phyloP scores from a whole-genome alignment of 2,888 invertebrate species.

The Scaptomyza parva region DNA sequence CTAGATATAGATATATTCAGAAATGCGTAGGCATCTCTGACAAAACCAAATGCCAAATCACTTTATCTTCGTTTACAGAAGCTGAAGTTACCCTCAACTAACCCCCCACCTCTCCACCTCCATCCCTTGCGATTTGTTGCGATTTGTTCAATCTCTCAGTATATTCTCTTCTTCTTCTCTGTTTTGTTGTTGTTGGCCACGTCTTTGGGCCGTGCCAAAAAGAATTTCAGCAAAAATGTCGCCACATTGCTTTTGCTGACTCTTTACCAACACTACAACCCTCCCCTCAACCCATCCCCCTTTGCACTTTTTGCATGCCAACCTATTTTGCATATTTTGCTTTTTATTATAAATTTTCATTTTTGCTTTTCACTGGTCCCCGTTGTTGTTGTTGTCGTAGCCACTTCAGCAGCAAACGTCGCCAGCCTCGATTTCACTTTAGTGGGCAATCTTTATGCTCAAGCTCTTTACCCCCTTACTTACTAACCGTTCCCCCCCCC shows the following conservation, averaged over 20 bases:
- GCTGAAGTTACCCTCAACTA: conserved; percentile 16
- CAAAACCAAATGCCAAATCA: conserved; percentile 57
- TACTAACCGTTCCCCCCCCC: too few species aligned
- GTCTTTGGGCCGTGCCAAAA: conserved; percentile 62
- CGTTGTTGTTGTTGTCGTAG: conserved; percentile 36
- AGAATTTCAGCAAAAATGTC: conserved; percentile 73
- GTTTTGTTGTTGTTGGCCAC: not conserved
- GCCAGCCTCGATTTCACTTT: conserved; percentile 66
- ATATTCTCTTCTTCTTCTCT: not conserved
- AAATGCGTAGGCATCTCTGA: conserved; percentile 44
- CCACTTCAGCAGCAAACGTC: conserved; percentile 67
- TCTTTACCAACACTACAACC: conserved; percentile 13
- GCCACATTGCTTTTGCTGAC: conserved; percentile 66
- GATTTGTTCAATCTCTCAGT: conserved; percentile 55
- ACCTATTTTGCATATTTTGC: conserved; percentile 77
- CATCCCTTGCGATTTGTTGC: conserved; percentile 38
- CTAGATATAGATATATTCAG: conserved; percentile 1
- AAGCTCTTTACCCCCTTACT: too few species aligned
- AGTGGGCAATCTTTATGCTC: conserved; percentile 54
- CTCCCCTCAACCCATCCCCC: not conserved
- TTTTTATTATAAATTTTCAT: conserved; percentile 80
- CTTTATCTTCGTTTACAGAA: conserved; percentile 61
- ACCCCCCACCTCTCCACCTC: not conserved
- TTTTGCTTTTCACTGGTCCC: conserved; percentile 50
- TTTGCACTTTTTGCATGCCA: conserved; percentile 35